Evolutionary conservation across 2,113 vertebrate species (phyloP), one percentile per base, ranked within the genome.

Genomic region (Formicarius rufipectus): DNA sequence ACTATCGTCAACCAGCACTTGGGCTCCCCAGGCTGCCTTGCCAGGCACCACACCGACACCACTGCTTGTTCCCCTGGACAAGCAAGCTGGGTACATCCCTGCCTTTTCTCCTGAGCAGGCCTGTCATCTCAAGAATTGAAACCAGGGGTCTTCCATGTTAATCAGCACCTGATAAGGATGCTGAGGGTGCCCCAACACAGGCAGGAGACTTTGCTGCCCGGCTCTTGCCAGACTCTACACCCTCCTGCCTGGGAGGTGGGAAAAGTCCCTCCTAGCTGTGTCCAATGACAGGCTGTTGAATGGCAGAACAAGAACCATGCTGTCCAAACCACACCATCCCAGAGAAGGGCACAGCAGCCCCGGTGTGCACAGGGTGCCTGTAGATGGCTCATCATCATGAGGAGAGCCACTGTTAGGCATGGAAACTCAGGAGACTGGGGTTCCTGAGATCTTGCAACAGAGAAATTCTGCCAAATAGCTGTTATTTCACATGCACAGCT

Each of bases 301-400:
- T 33, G 35, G 9, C 40, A 77, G 25, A 76, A 19, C 1, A 0
- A 25, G 71, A 76, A 50, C 39, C 25, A 28, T 0, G 0, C 22
- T 56, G 56, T 63, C 42, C 42, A 49, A 37, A 22, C 35, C 72
- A 33, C 31, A 15, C 22, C 1, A 1, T 22, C 2, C 1, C n/a
- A 49, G 39, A 9, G 33, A 56, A 37, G 14, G 47, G 62, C 56
- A 44, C 52, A 67, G n/a, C 37, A 53, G 37, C 58, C 14, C 21
- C 2, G 0, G 3, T 12, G 56, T 44, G 12, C 22, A 16, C 7
- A 3, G 45, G 8, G 7, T 9, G 24, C 27, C 22, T 24, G 28
- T 6, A 13, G 14, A 5, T 53, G 42, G 19, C 33, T 63, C 3
- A 1, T 37, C 23, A 33, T 30, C 16, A 59, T 3, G 15, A 72